These are phyloP conservation scores for Cladopsammia gracilis DNA, from an alignment of 64 coral and sea anemone genomes.

Conservation along the genomic window DNA sequence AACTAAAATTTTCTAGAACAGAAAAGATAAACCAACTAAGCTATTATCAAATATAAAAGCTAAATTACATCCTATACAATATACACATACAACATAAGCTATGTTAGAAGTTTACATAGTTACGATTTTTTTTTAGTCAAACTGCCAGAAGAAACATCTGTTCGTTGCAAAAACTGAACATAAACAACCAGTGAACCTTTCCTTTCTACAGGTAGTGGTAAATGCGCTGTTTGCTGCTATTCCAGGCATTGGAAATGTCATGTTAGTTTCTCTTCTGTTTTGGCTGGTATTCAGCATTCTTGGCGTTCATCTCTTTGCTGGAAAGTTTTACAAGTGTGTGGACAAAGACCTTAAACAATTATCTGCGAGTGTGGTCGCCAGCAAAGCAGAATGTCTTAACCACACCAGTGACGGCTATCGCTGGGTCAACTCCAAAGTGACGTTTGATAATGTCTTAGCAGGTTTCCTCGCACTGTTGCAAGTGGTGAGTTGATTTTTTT, in stretches of 20 bases:
- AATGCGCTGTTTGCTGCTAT: conserved; percentile 93
- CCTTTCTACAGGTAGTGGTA: conserved; percentile 76
- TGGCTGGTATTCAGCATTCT: conserved; percentile 93
- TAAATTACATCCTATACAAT: too few relatives aligned
- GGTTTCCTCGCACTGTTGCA: conserved; percentile 86
- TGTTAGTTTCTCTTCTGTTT: conserved; percentile 86
- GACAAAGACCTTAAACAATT: conserved; percentile 64
- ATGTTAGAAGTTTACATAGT: too few relatives aligned
- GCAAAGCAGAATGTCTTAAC: conserved; percentile 68
- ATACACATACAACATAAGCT: too few relatives aligned
- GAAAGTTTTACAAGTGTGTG: conserved; percentile 87
- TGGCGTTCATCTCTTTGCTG: conserved; percentile 88
- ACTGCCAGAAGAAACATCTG: too few relatives aligned
- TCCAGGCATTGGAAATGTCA: conserved; percentile 87
- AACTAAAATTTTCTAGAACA: too few relatives aligned
- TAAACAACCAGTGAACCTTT: not conserved
- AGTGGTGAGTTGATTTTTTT: conserved; percentile 58
- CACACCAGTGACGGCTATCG: conserved; percentile 47
- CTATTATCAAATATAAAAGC: too few relatives aligned
- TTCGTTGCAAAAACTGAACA: too few relatives aligned
- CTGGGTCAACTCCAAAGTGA: conserved; percentile 88
- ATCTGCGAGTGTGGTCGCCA: conserved; percentile 33
- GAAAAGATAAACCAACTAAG: too few relatives aligned
- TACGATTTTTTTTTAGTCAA: too few relatives aligned
- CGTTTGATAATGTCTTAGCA: conserved; percentile 88